Percentiles rank a stretch among this genome's conserved stretches.
Evolutionary conservation across 2,113 vertebrate species (phyloP).

Genomic region (Pithys albifrons): DNA sequence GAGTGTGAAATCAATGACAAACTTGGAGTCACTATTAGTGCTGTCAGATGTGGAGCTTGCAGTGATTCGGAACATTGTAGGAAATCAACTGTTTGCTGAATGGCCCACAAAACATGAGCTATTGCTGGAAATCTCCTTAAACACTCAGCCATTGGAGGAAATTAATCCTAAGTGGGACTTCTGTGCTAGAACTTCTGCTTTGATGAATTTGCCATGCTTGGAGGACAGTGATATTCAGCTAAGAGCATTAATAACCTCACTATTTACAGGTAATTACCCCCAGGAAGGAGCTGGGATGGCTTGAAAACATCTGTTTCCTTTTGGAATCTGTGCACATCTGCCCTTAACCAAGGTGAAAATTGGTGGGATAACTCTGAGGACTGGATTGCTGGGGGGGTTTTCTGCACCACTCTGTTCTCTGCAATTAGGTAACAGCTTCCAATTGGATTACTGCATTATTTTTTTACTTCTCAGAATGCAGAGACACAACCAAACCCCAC

Average conservation of each 20-base stretch:
- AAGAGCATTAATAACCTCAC: neutral
- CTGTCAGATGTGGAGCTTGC: neutral
- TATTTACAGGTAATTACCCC: conserved; percentile 43
- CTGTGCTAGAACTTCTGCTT: neutral
- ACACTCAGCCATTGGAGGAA: neutral
- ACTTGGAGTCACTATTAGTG: neutral
- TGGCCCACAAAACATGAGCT: neutral
- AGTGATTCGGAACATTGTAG: neutral
- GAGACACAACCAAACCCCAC: neutral
- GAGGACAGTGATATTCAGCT: neutral
- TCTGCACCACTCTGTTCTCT: neutral
- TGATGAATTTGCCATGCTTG: neutral
- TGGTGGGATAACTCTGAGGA: neutral
- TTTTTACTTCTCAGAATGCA: neutral
- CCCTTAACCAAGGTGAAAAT: conserved; percentile 29
- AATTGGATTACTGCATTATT: neutral
- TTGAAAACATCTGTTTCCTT: conserved; percentile 47
- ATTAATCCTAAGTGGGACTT: neutral
- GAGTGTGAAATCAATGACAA: neutral
- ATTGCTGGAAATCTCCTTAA: neutral
- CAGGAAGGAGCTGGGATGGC: neutral
- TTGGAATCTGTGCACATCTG: neutral
- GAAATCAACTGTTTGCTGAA: neutral
- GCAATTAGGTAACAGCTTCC: conserved; percentile 14
- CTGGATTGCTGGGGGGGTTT: neutral